These are phyloP conservation scores for Sigmodon hispidus DNA, from an alignment of 2,113 vertebrate genomes.

Conservation along the genomic window DNA sequence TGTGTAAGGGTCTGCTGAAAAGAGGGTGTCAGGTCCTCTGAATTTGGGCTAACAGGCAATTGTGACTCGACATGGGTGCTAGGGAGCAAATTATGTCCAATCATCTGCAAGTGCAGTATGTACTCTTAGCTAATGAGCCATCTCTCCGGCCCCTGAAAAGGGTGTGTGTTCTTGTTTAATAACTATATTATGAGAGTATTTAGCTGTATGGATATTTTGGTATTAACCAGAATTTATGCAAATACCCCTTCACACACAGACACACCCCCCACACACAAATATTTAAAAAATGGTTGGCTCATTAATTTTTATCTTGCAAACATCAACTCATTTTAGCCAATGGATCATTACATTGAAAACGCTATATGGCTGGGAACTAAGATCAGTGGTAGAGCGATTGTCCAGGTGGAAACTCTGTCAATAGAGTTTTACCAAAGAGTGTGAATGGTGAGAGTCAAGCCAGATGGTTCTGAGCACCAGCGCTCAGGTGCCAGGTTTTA, in stretches of 20 bases:
- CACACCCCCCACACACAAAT: background rate
- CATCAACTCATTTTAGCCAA: background rate
- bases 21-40: background rate
- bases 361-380: background rate
- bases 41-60: background rate
- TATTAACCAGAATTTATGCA: too few species aligned
- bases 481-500: too few species aligned
- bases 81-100: background rate
- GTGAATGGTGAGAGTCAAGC: background rate
- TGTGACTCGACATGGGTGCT: background rate
- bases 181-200: background rate
- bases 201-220: background rate
- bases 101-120: background rate
- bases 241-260: too few species aligned
- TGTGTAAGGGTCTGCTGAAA: background rate
- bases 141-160: background rate
- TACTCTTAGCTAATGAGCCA: background rate
- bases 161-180: background rate
- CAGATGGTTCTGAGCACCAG: accelerated
- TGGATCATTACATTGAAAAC: background rate
- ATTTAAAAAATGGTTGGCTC: background rate
- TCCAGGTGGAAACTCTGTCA: background rate
- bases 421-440: background rate
- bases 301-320: background rate
- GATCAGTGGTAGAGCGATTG: background rate